phyloP scores from a whole-genome alignment of 2,113 vertebrate genomes.

The Centropristis striata region DNA sequence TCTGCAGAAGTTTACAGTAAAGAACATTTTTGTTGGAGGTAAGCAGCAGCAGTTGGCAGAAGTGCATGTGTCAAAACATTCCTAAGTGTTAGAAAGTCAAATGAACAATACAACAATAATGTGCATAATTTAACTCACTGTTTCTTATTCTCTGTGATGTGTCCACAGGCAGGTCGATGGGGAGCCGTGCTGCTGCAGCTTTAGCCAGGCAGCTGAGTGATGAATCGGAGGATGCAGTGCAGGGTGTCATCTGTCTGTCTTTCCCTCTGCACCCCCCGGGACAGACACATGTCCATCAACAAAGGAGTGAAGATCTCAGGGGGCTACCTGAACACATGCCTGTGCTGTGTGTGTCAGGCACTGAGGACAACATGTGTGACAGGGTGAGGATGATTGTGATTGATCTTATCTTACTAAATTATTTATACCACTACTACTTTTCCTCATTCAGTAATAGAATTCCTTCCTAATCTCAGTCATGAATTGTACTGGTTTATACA shows the following conservation, averaged over 20 bases:
- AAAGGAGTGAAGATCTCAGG: conserved; percentile 90
- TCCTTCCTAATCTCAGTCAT: neutral
- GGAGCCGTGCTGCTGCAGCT: conserved; percentile 90
- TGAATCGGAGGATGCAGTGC: conserved; percentile 80
- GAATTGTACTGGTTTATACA: neutral
- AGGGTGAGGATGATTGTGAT: conserved; percentile 78
- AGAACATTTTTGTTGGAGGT: conserved; percentile 91
- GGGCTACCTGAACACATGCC: conserved; percentile 81
- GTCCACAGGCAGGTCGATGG: conserved; percentile 92
- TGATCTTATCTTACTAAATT: neutral
- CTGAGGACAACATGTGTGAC: conserved; percentile 94
- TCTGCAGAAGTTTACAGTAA: conserved; percentile 85
- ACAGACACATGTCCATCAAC: conserved; percentile 84
- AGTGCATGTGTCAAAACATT: neutral
- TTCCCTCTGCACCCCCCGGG: conserved; percentile 93
- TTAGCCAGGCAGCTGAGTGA: conserved; percentile 78
- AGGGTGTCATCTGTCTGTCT: conserved; percentile 92
- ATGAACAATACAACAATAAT: neutral
- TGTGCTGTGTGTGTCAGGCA: conserved; percentile 93
- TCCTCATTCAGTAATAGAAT: neutral
- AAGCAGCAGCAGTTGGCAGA: conserved; percentile 49
- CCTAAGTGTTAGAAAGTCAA: neutral
- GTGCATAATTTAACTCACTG: too few relatives aligned
- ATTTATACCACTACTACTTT: neutral
- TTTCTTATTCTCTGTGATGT: neutral